Evolutionary conservation across 2,113 vertebrate genomes (phyloP).

Genomic region (Lycaon pictus): DNA sequence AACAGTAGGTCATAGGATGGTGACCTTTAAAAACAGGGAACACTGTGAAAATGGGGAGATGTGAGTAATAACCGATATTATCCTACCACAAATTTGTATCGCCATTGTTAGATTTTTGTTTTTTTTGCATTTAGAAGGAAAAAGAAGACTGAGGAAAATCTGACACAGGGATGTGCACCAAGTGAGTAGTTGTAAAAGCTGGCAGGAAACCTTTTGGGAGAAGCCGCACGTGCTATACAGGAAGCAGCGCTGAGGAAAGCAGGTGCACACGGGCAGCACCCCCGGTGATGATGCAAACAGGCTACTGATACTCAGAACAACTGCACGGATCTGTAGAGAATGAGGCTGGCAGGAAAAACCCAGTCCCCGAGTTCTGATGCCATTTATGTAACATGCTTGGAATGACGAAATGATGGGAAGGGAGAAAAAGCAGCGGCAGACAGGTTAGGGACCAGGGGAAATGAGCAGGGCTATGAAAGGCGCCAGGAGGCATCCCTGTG

Average conservation of each 20-base stretch:
- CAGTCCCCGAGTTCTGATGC: not conserved
- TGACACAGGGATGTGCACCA: no score
- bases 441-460: not conserved
- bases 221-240: accelerated
- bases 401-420: not conserved
- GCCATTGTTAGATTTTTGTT: not conserved
- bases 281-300: not conserved
- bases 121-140: not conserved
- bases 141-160: not conserved
- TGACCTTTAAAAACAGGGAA: not conserved
- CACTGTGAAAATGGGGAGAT: not conserved
- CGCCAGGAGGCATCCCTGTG: not conserved
- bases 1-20: not conserved
- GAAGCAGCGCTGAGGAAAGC: not conserved
- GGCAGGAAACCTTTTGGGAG: not conserved
- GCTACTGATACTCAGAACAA: accelerated
- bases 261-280: not conserved
- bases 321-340: not conserved
- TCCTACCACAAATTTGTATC: not conserved
- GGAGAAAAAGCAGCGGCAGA: not conserved
- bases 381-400: no score
- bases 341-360: not conserved
- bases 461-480: accelerated
- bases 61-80: not conserved
- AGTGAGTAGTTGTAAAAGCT: not conserved